phyloP scores from a whole-genome alignment of 2,113 vertebrate genomes.

The Petromus typicus region DNA sequence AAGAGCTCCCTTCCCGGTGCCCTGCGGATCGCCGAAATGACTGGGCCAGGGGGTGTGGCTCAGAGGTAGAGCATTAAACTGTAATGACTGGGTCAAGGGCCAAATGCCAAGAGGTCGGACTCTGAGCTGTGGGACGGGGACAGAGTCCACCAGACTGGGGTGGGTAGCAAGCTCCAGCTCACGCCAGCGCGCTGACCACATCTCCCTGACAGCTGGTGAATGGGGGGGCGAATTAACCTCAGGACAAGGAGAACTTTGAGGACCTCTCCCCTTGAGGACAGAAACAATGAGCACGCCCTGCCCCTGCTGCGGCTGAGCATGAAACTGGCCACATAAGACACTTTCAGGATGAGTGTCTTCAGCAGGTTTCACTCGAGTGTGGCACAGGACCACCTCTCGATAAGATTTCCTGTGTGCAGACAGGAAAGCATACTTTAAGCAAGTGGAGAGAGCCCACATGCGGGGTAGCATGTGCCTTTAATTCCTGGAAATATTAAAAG shows the following conservation, averaged over 20 bases:
- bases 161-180: not conserved
- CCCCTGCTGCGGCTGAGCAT: not conserved
- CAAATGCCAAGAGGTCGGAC: not conserved
- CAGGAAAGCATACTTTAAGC: conserved; percentile 70
- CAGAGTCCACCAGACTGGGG: accelerated
- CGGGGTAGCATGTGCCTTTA: conserved; percentile 46
- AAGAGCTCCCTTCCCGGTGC: not conserved
- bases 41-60: no score
- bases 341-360: conserved; percentile 74
- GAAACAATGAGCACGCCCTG: not conserved
- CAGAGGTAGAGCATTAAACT: no score
- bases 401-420: conserved; percentile 71
- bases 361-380: conserved; percentile 62
- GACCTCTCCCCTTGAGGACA: conserved; percentile 2
- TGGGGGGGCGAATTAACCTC: not conserved
- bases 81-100: no score
- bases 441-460: conserved; percentile 37
- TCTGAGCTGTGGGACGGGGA: not conserved
- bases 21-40: not conserved
- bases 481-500: conserved; percentile 74
- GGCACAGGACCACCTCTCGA: conserved; percentile 60
- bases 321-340: conserved; percentile 65
- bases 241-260: not conserved
- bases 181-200: not conserved
- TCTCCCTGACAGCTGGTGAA: not conserved